Conservation (phyloP, 1,140 invertebrate genomes). For the Aricia agestis region DNA sequence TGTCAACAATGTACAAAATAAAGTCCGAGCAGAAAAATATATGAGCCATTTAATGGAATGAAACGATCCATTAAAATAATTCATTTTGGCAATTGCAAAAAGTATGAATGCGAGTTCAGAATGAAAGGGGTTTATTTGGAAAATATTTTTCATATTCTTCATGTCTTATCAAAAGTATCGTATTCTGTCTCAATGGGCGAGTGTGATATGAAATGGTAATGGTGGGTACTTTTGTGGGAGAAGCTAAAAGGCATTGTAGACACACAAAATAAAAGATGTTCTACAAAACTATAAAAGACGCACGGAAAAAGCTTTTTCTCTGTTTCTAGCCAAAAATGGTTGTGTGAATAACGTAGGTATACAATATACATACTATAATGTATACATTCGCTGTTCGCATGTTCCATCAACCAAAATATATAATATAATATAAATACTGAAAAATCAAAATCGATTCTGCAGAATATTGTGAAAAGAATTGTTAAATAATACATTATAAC, state of each 20-base stretch:
- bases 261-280: neutral
- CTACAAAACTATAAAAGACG: no score
- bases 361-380: no score
- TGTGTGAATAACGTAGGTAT: no score
- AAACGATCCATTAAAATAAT: constrained; percentile 22
- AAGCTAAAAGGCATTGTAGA: neutral
- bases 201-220: neutral
- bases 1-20: constrained; percentile 21
- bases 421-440: no score
- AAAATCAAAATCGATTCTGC: no score
- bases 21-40: constrained; percentile 19
- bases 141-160: constrained; percentile 15
- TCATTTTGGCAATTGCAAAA: constrained; percentile 22
- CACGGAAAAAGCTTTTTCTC: no score
- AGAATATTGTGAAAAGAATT: no score
- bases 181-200: neutral
- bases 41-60: constrained; percentile 23
- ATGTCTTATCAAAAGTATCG: constrained; percentile 2
- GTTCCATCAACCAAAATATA: no score
- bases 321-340: no score
- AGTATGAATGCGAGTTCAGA: neutral
- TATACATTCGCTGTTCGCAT: no score
- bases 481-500: no score
- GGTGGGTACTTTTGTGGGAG: neutral
- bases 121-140: constrained; percentile 12